Conservation (phyloP, 2,797 vertebrate genomes). For the Gastrophryne carolinensis region DNA sequence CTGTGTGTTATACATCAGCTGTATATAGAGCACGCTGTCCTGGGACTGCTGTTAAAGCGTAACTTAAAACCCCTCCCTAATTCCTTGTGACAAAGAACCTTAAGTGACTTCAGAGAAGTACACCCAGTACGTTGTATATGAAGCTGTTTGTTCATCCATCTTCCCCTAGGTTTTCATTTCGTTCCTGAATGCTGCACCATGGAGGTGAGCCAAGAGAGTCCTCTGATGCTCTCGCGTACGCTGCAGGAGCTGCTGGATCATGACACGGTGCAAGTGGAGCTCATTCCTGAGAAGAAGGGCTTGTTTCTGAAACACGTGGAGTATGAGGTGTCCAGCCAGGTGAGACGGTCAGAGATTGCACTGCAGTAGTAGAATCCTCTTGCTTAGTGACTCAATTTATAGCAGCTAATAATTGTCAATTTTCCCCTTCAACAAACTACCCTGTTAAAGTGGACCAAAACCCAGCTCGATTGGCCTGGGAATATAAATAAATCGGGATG, state of each 20-base stretch:
- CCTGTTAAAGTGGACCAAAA: too few relatives aligned
- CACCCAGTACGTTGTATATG: too few relatives aligned
- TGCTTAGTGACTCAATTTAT: too few relatives aligned
- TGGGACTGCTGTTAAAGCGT: slow-evolving; percentile 4
- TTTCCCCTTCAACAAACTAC: too few relatives aligned
- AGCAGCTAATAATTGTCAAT: too few relatives aligned
- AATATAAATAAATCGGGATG: too few relatives aligned
- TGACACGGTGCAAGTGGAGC: slow-evolving; percentile 86
- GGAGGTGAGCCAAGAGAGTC: slow-evolving; percentile 80
- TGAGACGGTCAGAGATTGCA: slow-evolving; percentile 49
- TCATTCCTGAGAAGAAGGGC: slow-evolving; percentile 96
- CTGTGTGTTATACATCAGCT: neutral
- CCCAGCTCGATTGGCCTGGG: too few relatives aligned
- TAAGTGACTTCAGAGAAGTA: too few relatives aligned
- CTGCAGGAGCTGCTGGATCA: slow-evolving; percentile 81
- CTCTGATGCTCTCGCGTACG: slow-evolving; percentile 78
- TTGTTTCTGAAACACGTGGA: slow-evolving; percentile 98
- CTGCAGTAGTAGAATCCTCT: too few relatives aligned
- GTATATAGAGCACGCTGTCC: neutral
- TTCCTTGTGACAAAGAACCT: too few relatives aligned
- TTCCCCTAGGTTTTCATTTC: slow-evolving; percentile 74
- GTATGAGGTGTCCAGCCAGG: slow-evolving; percentile 94
- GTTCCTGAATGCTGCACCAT: slow-evolving; percentile 73
- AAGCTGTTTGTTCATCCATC: too few relatives aligned
- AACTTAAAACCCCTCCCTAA: too few relatives aligned